phyloP scores from a whole-genome alignment of 2,888 invertebrate genomes.

The Griposia aprilina region DNA sequence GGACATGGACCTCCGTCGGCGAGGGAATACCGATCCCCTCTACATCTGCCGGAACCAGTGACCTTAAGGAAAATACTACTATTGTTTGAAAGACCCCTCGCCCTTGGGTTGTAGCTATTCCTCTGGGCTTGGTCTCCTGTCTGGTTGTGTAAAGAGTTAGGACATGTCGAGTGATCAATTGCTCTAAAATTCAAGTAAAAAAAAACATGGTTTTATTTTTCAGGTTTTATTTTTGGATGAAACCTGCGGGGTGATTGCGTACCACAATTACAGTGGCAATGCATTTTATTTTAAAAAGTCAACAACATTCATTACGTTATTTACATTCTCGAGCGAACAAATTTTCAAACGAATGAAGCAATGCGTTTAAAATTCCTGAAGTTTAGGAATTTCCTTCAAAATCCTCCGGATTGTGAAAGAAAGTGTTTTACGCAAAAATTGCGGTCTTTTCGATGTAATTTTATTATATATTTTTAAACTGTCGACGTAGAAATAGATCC shows the following conservation, averaged over 20 bases:
- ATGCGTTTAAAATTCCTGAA: not conserved
- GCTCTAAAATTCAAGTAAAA: not conserved
- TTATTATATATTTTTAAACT: not conserved
- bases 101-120: slow-evolving; percentile 43
- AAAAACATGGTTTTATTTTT: not conserved
- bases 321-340: not conserved
- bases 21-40: slow-evolving; percentile 58
- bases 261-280: not conserved
- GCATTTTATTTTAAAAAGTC: not conserved
- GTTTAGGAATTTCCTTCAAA: not conserved
- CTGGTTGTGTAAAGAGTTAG: not conserved
- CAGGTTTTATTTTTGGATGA: not conserved
- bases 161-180: slow-evolving; percentile 1
- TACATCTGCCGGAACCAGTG: slow-evolving; percentile 63
- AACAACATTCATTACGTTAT: not conserved
- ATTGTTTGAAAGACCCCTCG: slow-evolving; percentile 63
- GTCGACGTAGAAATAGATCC: not conserved
- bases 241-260: not conserved
- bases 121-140: slow-evolving; percentile 45
- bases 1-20: slow-evolving; percentile 39
- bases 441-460: not conserved
- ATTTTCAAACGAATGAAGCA: not conserved
- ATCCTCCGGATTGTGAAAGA: not conserved
- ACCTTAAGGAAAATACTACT: slow-evolving; percentile 62
- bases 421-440: not conserved